Evolutionary conservation across 2,113 vertebrate species (phyloP), one percentile per base, ranked within the genome.

Genomic region (Nycticorax nycticorax): DNA sequence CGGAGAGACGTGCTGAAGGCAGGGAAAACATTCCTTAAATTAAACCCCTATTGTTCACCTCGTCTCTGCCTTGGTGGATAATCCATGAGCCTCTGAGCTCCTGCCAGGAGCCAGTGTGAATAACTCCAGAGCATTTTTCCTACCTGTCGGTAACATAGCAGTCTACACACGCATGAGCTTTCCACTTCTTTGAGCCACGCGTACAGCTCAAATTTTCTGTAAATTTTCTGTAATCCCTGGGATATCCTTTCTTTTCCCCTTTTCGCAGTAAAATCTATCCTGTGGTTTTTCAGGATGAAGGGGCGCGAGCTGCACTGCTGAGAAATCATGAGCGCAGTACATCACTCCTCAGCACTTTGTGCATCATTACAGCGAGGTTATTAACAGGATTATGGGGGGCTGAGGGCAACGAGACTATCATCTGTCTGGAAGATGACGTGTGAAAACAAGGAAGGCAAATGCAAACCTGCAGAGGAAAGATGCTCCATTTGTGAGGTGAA

Each of bases 11-110:
- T 69, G 91, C 63, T 57, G 68, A 75, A 93, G 64, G 96, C 53
- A 93, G 71, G 83, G 62, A 89, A 93, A 95, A 89, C 68, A 95
- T 75, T 57, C 74, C 77, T 88, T 80, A 92, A 88, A 93, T 88
- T 69, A 94, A 97, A 89, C 37, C 33, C 81, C 93, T 77, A 88
- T 77, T 93, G 75, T 89, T 92, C 80, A 82, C 74, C 83, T 79
- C 35, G 1, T 76, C 83, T 43, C 79, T 80, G 81, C 66, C 75
- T 76, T 21, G 9, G 64, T 81, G 85, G 90, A 92, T 89, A 96
- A 95, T 82, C 91, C 89, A 83, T 0, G 0, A 63, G 85, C 76
- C 63, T 68, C 75, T 10, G n/a, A 94, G 75, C 76, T 78, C 92
- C 88, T 85, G 80, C 88, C 68, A 93, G 89, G 22, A 89, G 60